Percentiles rank a stretch among this genome's conserved stretches.
Conservation (phyloP, 2,113 vertebrate species). For the Podiceps cristatus region DNA sequence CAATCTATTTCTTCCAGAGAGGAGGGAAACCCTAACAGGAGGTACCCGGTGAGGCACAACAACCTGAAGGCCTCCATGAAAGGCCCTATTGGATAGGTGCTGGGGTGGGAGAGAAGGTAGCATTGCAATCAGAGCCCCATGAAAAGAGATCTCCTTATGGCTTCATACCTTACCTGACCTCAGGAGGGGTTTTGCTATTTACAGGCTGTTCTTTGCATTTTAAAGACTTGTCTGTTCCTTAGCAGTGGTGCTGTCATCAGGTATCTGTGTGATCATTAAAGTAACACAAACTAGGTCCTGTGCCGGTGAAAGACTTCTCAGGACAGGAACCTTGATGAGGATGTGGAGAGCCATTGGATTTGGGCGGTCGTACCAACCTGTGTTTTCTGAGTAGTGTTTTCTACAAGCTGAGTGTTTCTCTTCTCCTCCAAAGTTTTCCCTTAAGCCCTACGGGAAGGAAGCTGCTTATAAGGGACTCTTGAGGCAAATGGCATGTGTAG, state of each 20-base stretch:
- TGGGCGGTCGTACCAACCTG: rapidly evolving
- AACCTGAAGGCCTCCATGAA: not conserved
- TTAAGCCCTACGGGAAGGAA: not conserved
- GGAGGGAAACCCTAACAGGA: not conserved
- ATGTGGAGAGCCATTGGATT: not conserved
- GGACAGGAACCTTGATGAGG: not conserved
- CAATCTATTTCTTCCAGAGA: not conserved
- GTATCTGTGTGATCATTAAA: not conserved
- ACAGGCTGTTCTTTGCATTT: not conserved
- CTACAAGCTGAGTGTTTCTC: not conserved
- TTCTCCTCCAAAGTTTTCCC: not conserved
- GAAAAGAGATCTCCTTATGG: not conserved
- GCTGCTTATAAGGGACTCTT: not conserved
- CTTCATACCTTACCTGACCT: not conserved
- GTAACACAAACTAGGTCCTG: not conserved
- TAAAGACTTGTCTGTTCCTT: not conserved
- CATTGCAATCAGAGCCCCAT: not conserved
- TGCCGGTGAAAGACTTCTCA: not conserved
- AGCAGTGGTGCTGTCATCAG: not conserved
- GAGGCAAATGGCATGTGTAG: not conserved
- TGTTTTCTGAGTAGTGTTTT: not conserved
- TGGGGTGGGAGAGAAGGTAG: not conserved
- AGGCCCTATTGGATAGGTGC: not conserved
- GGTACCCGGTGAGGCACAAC: no score
- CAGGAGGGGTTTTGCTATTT: not conserved